Evolutionary conservation across 2,113 vertebrate species (phyloP), one percentile per base, ranked within the genome.

Genomic region (Ivindomyrus marchei): DNA sequence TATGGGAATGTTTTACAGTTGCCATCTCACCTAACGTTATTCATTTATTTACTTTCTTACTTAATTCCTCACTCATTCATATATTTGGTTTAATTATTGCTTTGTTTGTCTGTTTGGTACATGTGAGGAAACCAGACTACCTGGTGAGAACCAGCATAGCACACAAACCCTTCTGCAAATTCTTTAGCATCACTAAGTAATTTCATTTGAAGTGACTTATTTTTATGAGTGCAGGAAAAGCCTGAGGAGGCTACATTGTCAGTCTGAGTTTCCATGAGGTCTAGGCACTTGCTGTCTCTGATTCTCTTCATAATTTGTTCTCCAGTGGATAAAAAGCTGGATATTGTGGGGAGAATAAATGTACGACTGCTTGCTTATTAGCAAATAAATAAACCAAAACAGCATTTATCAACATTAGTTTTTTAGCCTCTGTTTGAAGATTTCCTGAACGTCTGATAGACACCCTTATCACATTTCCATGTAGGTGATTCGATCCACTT

Each of bases 181-280:
- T 49, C 36, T 21, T 84, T 36, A 45, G 46, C 3, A 49, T 77
- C 21, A 83, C 39, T 42, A 66, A 83, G 47, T 77, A 83, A 80
- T 88, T 80, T 77, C 24, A 90, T 77, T 88, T 90, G 17, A 24
- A 80, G 62, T 83, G 49, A 88, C 31, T 83, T 77, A 90, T 85
- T 85, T 90, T 90, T 62, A 62, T 50, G 19, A 58, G 27, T 7
- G 36, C 24, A 15, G 62, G 24, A 49, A 46, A 39, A 87, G 85
- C 19, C 45, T n/a, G n/a, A 39, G 27, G 49, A 52, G 31, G 7
- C 4, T 21, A 42, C 24, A 21, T 2, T 87, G n/a, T 53, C 15
- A 24, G 1, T 56, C 49, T 17, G 85, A 87, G 24, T 56, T 87
- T 87, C 50, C 19, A 3, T 56, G 49, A 39, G 50, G 49, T 19